Evolutionary conservation across 2,797 vertebrate genomes (phyloP).

Genomic region (Orestias chungarensis): DNA sequence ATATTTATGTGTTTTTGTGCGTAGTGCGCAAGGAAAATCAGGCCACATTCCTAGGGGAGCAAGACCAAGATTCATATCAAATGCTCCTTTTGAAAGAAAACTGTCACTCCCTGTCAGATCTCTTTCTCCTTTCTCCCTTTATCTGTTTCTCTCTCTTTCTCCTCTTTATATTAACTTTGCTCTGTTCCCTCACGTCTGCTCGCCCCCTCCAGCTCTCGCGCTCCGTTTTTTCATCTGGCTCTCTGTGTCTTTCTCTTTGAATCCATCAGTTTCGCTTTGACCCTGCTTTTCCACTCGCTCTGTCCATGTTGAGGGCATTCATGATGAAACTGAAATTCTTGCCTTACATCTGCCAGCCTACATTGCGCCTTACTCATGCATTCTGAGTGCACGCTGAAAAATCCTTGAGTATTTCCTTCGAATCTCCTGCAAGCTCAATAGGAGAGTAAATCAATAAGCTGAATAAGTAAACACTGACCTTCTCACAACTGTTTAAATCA

Average conservation of each 20-base stretch:
- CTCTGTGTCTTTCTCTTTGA: conserved; percentile 46
- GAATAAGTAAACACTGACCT: neutral
- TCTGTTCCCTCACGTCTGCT: conserved; percentile 56
- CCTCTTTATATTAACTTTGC: conserved; percentile 58
- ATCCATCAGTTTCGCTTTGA: conserved; percentile 73
- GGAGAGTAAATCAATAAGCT: conserved; percentile 4
- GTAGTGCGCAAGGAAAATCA: conserved; percentile 54
- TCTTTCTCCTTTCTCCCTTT: conserved; percentile 53
- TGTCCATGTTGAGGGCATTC: conserved; percentile 30
- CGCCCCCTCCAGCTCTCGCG: conserved; percentile 47
- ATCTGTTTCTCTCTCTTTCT: conserved; percentile 49
- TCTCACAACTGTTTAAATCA: neutral
- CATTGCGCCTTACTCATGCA: conserved; percentile 18
- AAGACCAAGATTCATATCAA: conserved; percentile 72
- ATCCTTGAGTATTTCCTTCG: neutral
- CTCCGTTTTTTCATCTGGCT: conserved; percentile 57
- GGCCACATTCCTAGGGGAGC: conserved; percentile 65
- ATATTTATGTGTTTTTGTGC: conserved; percentile 36
- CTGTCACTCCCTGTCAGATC: conserved; percentile 66
- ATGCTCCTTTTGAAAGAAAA: conserved; percentile 75
- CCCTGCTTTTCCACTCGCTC: conserved; percentile 20
- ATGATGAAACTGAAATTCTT: conserved; percentile 46
- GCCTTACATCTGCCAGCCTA: conserved; percentile 33
- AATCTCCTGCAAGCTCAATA: conserved; percentile 14
- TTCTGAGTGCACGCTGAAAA: conserved; percentile 23